Conservation (phyloP, 1,140 invertebrate genomes). For the Asobara japonica region DNA sequence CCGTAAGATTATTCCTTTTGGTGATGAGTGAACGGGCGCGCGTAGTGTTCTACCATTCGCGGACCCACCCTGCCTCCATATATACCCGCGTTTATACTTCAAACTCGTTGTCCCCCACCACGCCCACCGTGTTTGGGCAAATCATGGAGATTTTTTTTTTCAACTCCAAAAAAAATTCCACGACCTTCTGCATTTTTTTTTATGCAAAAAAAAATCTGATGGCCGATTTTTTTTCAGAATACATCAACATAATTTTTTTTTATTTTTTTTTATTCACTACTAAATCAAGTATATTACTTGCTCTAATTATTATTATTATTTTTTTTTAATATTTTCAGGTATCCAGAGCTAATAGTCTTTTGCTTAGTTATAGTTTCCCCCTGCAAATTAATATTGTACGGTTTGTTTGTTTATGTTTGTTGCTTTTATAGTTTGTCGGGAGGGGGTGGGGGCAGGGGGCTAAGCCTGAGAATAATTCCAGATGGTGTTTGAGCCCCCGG, state of each 20-base stretch:
- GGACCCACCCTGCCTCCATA: constrained; percentile 24
- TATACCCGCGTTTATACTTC: constrained; percentile 16
- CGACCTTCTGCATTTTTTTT: too few species aligned
- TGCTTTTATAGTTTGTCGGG: not conserved
- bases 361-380: too few species aligned
- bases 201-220: too few species aligned
- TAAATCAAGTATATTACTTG: too few species aligned
- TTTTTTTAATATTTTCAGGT: too few species aligned
- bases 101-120: constrained; percentile 41
- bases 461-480: not conserved
- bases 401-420: not conserved
- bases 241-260: too few species aligned
- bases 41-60: not conserved
- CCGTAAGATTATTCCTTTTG: not conserved
- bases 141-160: not conserved
- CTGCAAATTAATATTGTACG: constrained; percentile 1
- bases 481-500: not conserved
- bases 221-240: too few species aligned
- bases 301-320: too few species aligned
- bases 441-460: not conserved
- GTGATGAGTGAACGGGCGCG: not conserved
- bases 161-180: not conserved
- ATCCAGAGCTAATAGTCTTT: too few species aligned
- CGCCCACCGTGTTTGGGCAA: constrained; percentile 36
- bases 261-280: too few species aligned